phyloP scores from a whole-genome alignment of 2,113 vertebrate species.

The Oryzias melastigma region DNA sequence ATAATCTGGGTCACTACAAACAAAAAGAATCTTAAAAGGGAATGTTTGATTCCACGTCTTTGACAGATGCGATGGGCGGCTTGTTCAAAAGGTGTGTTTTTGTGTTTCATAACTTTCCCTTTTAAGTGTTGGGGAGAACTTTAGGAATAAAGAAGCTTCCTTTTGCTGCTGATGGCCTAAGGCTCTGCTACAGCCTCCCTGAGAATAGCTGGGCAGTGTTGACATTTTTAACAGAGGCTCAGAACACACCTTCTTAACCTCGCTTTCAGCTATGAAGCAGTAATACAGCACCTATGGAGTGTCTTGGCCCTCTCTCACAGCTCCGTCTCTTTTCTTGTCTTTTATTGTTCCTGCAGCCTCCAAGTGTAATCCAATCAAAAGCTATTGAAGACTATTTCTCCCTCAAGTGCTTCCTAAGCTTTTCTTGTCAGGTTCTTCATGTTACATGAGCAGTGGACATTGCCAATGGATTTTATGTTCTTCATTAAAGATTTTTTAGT shows the following conservation, averaged over 20 bases:
- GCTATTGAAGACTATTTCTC: too few relatives aligned
- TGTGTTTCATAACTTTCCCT: neutral
- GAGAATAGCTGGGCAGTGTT: neutral
- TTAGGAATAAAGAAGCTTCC: neutral
- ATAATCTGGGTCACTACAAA: too few relatives aligned
- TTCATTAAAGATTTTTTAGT: too few relatives aligned
- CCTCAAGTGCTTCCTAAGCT: neutral
- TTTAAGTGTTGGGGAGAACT: slow-evolving; percentile 9
- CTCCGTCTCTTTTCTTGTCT: neutral
- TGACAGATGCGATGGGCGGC: neutral
- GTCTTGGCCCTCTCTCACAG: neutral
- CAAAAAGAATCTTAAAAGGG: too few relatives aligned
- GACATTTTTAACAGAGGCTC: slow-evolving; percentile 20
- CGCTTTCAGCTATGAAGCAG: neutral
- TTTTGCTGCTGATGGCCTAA: neutral
- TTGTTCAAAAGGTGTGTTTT: neutral
- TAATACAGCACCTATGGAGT: neutral
- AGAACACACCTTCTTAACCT: slow-evolving; percentile 11
- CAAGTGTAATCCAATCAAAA: neutral
- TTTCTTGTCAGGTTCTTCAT: slow-evolving; percentile 5
- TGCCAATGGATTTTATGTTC: too few relatives aligned
- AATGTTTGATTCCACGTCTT: neutral
- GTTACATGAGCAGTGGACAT: too few relatives aligned
- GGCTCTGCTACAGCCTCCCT: slow-evolving; percentile 10
- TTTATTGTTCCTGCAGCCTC: neutral